phyloP scores from a whole-genome alignment of 23 tunicate genomes.

The Ciona savignyi region DNA sequence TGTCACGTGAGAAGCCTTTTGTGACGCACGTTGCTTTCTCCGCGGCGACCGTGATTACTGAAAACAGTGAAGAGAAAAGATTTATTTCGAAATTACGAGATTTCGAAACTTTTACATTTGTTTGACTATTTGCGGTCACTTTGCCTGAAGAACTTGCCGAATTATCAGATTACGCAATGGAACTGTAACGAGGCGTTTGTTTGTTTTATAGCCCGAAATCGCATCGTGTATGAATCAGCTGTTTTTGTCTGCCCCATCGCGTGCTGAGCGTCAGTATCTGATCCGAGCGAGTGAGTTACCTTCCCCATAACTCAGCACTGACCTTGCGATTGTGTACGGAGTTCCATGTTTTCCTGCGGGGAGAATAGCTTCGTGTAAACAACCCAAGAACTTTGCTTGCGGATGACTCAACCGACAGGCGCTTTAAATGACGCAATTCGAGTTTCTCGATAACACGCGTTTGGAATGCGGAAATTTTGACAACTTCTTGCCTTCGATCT shows the following conservation, averaged over 20 bases:
- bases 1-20: background rate
- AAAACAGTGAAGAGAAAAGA: too few relatives aligned
- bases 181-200: background rate
- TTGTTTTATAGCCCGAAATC: background rate
- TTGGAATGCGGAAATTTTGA: too few relatives aligned
- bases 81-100: too few relatives aligned
- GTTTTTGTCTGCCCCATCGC: background rate
- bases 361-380: background rate
- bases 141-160: background rate
- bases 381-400: background rate
- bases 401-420: background rate
- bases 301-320: background rate
- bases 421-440: background rate
- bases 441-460: background rate
- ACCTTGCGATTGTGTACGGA: background rate
- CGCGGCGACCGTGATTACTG: background rate
- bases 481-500: too few relatives aligned
- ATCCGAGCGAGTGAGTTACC: too few relatives aligned
- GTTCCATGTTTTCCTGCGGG: background rate
- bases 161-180: background rate
- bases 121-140: background rate
- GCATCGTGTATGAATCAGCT: background rate
- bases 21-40: background rate
- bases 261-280: background rate
- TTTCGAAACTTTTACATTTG: too few relatives aligned